Evolutionary conservation across 2,797 vertebrate genomes (phyloP).

Genomic region (Muraenolepis orangiensis): DNA sequence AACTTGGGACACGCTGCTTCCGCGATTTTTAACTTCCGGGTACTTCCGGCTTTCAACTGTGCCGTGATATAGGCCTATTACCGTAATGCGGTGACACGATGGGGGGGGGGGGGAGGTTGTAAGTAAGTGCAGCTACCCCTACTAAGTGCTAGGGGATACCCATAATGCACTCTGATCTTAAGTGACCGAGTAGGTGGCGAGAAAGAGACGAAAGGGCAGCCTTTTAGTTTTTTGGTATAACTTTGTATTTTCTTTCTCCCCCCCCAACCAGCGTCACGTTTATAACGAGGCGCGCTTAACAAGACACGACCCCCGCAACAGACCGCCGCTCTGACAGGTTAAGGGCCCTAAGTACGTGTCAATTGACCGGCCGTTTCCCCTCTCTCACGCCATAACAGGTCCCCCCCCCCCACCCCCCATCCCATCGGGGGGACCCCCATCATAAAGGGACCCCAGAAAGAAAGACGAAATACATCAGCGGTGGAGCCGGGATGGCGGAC

Average conservation of each 20-base stretch:
- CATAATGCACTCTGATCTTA: background rate
- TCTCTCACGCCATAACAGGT: constrained; percentile 12
- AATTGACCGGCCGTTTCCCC: constrained; percentile 30
- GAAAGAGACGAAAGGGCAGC: background rate
- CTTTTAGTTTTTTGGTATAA: background rate
- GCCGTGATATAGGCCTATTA: no score
- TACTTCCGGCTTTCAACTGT: no score
- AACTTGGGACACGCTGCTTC: no score
- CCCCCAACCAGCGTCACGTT: constrained; percentile 30
- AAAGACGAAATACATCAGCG: background rate
- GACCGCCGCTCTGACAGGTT: constrained; percentile 24
- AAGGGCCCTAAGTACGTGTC: constrained; percentile 28
- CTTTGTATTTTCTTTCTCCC: constrained; percentile 23
- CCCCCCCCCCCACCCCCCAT: background rate
- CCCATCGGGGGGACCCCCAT: background rate
- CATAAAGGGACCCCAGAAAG: no score
- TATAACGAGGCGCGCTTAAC: constrained; percentile 39
- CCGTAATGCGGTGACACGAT: constrained; percentile 33
- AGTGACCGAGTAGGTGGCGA: constrained; percentile 24
- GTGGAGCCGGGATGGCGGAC: constrained; percentile 19
- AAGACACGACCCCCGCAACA: constrained; percentile 23
- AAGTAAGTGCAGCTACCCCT: constrained; percentile 2
- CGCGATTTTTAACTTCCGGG: no score
- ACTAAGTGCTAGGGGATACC: constrained; percentile 8
- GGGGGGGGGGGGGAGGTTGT: background rate